Evolutionary conservation across 2,113 vertebrate species (phyloP).

Genomic region (Tragelaphus scriptus): DNA sequence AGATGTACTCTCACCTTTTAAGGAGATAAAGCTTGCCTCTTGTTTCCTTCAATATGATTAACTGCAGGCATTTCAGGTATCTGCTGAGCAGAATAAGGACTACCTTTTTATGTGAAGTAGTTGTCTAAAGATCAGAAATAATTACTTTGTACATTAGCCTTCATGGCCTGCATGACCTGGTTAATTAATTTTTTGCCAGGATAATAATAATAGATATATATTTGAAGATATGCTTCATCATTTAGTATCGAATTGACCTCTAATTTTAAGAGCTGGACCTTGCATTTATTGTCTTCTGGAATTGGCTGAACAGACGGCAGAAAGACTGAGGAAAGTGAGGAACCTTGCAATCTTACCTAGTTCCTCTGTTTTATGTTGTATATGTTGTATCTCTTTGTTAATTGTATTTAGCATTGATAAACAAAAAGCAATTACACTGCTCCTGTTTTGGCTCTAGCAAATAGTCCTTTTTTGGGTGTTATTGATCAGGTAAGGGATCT

Average conservation of each 20-base stretch:
- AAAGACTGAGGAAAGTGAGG: conserved; percentile 55
- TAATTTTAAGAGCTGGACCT: conserved; percentile 80
- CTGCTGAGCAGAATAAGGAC: conserved; percentile 82
- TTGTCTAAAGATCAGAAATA: conserved; percentile 85
- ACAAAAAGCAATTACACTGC: conserved; percentile 79
- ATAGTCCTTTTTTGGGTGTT: conserved; percentile 64
- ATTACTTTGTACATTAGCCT: conserved; percentile 86
- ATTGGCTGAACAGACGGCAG: conserved; percentile 57
- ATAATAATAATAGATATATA: conserved; percentile 87
- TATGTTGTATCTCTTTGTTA: conserved; percentile 71
- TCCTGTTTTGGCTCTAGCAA: conserved; percentile 79
- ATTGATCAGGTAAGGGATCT: conserved; percentile 88
- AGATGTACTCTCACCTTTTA: conserved; percentile 69
- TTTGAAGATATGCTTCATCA: conserved; percentile 83
- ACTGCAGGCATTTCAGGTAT: conserved; percentile 78
- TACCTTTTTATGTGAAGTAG: conserved; percentile 81
- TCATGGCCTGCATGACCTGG: conserved; percentile 80
- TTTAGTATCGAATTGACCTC: conserved; percentile 86
- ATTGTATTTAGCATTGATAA: conserved; percentile 82
- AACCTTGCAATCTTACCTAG: conserved; percentile 32
- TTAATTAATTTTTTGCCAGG: conserved; percentile 88
- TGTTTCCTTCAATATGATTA: conserved; percentile 77
- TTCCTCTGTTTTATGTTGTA: conserved; percentile 3
- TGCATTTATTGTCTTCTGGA: conserved; percentile 80
- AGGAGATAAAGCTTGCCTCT: conserved; percentile 69